Conservation (phyloP, 2,797 vertebrate species). For the Onychomys leucogaster region DNA sequence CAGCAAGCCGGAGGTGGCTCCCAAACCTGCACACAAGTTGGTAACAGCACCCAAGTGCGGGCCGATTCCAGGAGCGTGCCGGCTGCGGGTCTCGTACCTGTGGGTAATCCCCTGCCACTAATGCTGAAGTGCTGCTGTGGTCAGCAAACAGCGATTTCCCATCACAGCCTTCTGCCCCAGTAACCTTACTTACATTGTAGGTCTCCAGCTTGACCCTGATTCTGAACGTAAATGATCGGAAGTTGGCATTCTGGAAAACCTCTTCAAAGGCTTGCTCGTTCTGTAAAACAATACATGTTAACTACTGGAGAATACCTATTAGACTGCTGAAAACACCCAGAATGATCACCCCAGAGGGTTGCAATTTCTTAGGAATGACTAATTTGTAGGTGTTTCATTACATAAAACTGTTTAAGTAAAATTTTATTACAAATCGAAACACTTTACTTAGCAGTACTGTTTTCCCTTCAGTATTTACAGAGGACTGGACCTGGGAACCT, state of each 20-base stretch:
- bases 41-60: neutral
- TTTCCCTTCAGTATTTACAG: neutral
- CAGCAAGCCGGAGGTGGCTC: too few species aligned
- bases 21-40: neutral
- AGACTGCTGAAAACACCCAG: conserved; percentile 6
- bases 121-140: accelerated
- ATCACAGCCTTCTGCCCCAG: neutral
- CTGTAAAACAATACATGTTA: conserved; percentile 86
- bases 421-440: conserved; percentile 59
- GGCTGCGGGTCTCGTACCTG: neutral
- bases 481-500: neutral
- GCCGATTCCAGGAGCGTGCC: neutral
- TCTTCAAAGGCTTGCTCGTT: conserved; percentile 96
- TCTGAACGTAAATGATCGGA: conserved; percentile 93
- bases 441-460: neutral
- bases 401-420: conserved; percentile 43
- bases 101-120: neutral
- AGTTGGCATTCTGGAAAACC: conserved; percentile 96
- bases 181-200: conserved; percentile 94
- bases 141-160: neutral
- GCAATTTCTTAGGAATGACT: conserved; percentile 56
- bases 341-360: neutral
- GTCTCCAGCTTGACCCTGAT: conserved; percentile 97
- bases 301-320: neutral
- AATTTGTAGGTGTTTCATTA: conserved; percentile 19